Evolutionary conservation across 1,140 invertebrate species (phyloP).

Genomic region (Hypothenemus hampei): DNA sequence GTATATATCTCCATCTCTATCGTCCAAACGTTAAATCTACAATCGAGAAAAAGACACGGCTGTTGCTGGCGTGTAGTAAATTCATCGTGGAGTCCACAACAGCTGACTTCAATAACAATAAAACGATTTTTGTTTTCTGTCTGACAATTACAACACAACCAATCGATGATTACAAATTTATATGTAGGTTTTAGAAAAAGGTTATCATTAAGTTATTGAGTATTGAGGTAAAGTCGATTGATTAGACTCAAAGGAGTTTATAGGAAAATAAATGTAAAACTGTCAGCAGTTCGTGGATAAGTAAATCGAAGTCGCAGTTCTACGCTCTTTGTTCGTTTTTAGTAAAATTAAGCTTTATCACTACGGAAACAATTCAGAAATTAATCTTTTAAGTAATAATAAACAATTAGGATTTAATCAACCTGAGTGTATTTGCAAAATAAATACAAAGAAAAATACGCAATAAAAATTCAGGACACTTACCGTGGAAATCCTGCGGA

Average conservation of each 20-base stretch:
- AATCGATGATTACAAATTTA: slow-evolving; percentile 6
- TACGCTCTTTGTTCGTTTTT: too few relatives aligned
- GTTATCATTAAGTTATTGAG: too few relatives aligned
- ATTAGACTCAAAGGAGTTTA: too few relatives aligned
- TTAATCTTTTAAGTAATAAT: background rate
- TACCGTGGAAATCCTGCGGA: slow-evolving; percentile 3
- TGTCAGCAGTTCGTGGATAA: background rate
- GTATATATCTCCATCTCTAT: background rate
- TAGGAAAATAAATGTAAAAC: too few relatives aligned
- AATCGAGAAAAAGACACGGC: background rate
- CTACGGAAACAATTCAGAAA: too few relatives aligned
- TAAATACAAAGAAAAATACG: slow-evolving; percentile 13
- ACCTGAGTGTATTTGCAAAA: too few relatives aligned
- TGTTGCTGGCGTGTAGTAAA: background rate
- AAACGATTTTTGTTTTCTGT: slow-evolving; percentile 6
- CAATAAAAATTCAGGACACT: background rate
- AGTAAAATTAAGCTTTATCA: too few relatives aligned
- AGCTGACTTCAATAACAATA: slow-evolving; percentile 12
- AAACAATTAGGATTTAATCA: background rate
- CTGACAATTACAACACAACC: slow-evolving; percentile 2
- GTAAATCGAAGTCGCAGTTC: background rate
- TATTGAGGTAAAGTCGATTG: too few relatives aligned
- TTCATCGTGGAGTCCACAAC: background rate
- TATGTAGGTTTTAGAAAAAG: too few relatives aligned
- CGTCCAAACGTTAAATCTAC: background rate